Base-by-base conservation (phyloP, 2,888 invertebrate species). In the Noctua janthina region DNA sequence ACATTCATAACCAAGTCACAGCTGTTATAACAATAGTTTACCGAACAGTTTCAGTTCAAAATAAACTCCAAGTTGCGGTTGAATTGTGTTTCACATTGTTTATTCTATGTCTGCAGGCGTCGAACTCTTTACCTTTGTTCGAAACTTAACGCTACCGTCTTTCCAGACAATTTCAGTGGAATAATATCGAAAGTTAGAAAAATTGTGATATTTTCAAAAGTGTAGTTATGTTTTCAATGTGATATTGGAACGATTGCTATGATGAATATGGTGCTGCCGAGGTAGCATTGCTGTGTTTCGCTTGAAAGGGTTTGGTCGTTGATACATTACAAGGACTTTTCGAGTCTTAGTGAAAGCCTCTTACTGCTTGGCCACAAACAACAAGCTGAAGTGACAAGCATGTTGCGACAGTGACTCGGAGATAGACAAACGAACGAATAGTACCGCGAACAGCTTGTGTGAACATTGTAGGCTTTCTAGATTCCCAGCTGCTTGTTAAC, bases 91-190 rank as follows among this genome's bases (percentile, higher is more conserved):
- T 81, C 87, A 82, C 87, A 78, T 90, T 91, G 92, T 93, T 92
- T 93, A 91, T 93, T 91, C 89, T 88, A 81, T 88, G 89, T 89
- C 93, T 90, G 87, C 89, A 89, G 91, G 92, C 92, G 87, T 84
- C 86, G 85, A 91, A 91, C 90, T 92, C 90, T 89, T 91, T 90
- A 91, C 91, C 91, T 90, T 91, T 91, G 92, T 91, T 90, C 76
- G 74, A 90, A 93, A 91, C 91, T 92, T 84, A 83, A 82, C 89
- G 90, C 89, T 91, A 90, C 89, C 88, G 85, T 90, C 91, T 88
- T 91, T 90, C 86, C 89, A 87, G 90, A 88, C 89, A 88, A 92
- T 91, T 91, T 89, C 87, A 87, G 88, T 84, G 66, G 79, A 80
- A 80, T 80, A 85, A 83, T 88, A 70, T 76, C 59, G 29, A 75